These are phyloP conservation scores for Trichopoda pennipes DNA, from an alignment of 2,888 invertebrate genomes.

Conservation along the genomic window DNA sequence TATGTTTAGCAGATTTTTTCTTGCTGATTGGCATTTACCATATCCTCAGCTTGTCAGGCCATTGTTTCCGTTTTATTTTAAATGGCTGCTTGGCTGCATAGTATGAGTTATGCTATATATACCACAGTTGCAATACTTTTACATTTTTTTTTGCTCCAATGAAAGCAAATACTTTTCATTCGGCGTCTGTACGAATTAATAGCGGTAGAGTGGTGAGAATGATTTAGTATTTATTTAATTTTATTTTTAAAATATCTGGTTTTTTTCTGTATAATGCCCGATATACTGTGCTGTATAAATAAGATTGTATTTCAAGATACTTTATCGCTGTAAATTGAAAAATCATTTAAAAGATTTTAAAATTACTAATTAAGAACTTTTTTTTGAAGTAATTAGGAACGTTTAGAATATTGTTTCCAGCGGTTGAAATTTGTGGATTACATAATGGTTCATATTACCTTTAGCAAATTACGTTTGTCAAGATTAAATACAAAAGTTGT, in stretches of 20 bases:
- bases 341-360: neutral
- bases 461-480: no score
- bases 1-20: constrained; percentile 48
- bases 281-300: neutral
- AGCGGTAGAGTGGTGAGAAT: constrained; percentile 40
- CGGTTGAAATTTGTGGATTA: no score
- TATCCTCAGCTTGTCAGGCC: constrained; percentile 66
- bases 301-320: constrained; percentile 3
- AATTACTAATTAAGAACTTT: no score
- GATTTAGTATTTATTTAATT: constrained; percentile 62
- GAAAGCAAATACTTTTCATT: constrained; percentile 1
- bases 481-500: no score
- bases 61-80: constrained; percentile 65
- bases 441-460: no score
- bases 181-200: neutral
- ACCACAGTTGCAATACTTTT: constrained; percentile 40
- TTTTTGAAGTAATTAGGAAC: no score
- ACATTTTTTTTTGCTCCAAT: neutral
- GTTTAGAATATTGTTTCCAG: no score
- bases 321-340: constrained; percentile 25
- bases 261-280: constrained; percentile 18
- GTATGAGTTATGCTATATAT: constrained; percentile 48
- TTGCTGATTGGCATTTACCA: constrained; percentile 68
- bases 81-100: constrained; percentile 7
- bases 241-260: constrained; percentile 39